These are phyloP conservation scores for Decapterus maruadsi DNA, from an alignment of 2,797 vertebrate species.

Conservation along the genomic window DNA sequence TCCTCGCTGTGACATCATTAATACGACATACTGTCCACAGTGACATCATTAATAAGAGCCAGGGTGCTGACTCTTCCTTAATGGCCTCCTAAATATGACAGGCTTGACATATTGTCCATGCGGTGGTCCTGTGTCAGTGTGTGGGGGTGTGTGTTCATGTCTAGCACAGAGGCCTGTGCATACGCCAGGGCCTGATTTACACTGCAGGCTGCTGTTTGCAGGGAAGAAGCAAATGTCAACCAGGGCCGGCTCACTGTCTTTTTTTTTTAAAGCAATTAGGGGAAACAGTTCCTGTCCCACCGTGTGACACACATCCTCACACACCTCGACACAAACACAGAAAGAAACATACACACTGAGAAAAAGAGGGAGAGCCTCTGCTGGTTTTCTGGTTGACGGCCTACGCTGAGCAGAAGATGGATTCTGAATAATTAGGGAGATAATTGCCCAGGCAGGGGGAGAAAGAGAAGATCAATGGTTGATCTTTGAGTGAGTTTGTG, in stretches of 20 bases:
- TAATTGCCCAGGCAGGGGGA: conserved; percentile 83
- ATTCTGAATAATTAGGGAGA: conserved; percentile 84
- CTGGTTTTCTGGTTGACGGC: conserved; percentile 68
- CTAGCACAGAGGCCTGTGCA: conserved; percentile 41
- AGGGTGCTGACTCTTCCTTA: conserved; percentile 74
- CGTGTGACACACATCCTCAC: conserved; percentile 54
- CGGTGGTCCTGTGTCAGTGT: conserved; percentile 48
- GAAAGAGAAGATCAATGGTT: conserved; percentile 79
- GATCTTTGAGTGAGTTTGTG: conserved; percentile 63
- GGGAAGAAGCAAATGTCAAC: conserved; percentile 75
- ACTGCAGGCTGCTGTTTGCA: conserved; percentile 70
- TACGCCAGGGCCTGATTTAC: conserved; percentile 75
- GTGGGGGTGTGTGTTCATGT: conserved; percentile 21
- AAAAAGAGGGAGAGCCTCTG: conserved; percentile 1
- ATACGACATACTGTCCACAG: conserved; percentile 77
- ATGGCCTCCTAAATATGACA: conserved; percentile 81
- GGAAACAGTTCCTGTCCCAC: conserved; percentile 70
- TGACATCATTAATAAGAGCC: conserved; percentile 81
- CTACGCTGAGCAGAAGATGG: conserved; percentile 76
- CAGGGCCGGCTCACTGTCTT: conserved; percentile 71
- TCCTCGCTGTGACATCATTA: conserved; percentile 80
- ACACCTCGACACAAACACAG: conserved; percentile 31
- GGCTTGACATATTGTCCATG: conserved; percentile 71
- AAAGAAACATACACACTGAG: conserved; percentile 25
- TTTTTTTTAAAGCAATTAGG: conserved; percentile 76